Base-by-base conservation (phyloP, 2,113 vertebrate genomes). In the Potamarius usumacintae region DNA sequence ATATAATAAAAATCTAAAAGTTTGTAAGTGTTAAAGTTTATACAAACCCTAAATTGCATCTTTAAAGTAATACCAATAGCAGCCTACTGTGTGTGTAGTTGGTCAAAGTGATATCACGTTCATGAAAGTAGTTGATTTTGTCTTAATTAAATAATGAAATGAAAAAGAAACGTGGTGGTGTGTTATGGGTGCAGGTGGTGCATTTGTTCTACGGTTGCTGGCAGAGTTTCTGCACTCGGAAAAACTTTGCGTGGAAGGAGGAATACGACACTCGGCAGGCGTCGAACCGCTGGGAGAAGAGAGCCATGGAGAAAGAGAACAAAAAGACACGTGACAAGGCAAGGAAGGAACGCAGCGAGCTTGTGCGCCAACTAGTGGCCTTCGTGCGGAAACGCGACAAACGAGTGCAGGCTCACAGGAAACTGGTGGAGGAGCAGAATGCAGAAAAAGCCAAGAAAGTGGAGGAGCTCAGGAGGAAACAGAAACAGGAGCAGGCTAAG, bases 301-400 rank as follows among this genome's bases (percentile, higher is more conserved):
- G 98, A 42, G 98, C 97, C 62, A 99, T 99, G 98, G 98, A 99
- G 92, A 99, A 99, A 90, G 98, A 99, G 87, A 99, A 99, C 95
- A 98, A 96, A 92, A 98, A 99, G 92, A 96, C 93, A 0, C 94
- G 98, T 6, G 98, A 99, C 2, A 98, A 96, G 92, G 97, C 96
- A 0, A 95, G 96, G 42, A 97, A 97, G 90, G 97, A 99, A 92
- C 96, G 96, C 89, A 97, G 96, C 0, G 98, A 99, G 86, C 91
- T 99, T 1, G 93, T 99, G 71, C 97, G 97, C 0, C 96, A 99
- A 80, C 96, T 99, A 0, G 97, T 98, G 50, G 96, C 97, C 8
- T 99, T 98, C 58, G 94, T 99, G 20, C 97, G 98, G 17, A 99
- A 97, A 87, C 95, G 98, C 0, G 98, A 99, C 92, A 96, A 94